Base-by-base conservation (phyloP, 2,113 vertebrate species). In the Atherinomorus stipes region DNA sequence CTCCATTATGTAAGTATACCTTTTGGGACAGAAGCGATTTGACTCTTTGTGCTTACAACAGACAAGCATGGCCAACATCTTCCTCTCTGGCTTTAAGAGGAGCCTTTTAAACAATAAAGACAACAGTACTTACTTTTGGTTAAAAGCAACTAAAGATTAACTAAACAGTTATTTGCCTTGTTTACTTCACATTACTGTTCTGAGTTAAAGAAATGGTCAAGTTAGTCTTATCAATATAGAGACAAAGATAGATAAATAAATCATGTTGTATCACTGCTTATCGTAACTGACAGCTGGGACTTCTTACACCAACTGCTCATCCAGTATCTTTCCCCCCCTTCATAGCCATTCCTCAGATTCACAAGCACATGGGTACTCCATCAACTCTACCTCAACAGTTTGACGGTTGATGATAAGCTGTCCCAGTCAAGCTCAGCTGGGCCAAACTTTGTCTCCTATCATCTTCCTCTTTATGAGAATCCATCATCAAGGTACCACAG, bases 281-380 rank as follows among this genome's bases (percentile, higher is more conserved):
- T 68, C 74, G 42, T 42, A 4, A 7, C 21, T 11, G 58, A 60
- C 67, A 62, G 9, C 19, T 7, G 7, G 19, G 62, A 69, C 40
- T 23, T 22, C 1, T 52, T 16, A 18, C 62, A 62, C 4, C 18
- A 15, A 18, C 42, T 16, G 28, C 56, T 44, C 0, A 23, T 40
- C 64, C 60, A 7, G 28, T 28, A 28, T 28, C 28, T 28, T 28
- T 28, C 58, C 51, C 44, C n/a, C 21, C n/a, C 11, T 1, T 49
- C 3, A 53, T 28, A 4, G 19, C 56, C 70, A 76, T 65, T 76
- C 67, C 34, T 72, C 52, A 80, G n/a, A 80, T 76, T 79, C 45
- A 26, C 1, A 19, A 0, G 51, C 60, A 57, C 7, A 40, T 40
- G 38, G 11, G 3, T 42, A 7, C 28, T 28, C 28, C 28, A 28